These are phyloP conservation scores for Halichoeres trimaculatus DNA, from an alignment of 2,113 vertebrate species.

Conservation along the genomic window DNA sequence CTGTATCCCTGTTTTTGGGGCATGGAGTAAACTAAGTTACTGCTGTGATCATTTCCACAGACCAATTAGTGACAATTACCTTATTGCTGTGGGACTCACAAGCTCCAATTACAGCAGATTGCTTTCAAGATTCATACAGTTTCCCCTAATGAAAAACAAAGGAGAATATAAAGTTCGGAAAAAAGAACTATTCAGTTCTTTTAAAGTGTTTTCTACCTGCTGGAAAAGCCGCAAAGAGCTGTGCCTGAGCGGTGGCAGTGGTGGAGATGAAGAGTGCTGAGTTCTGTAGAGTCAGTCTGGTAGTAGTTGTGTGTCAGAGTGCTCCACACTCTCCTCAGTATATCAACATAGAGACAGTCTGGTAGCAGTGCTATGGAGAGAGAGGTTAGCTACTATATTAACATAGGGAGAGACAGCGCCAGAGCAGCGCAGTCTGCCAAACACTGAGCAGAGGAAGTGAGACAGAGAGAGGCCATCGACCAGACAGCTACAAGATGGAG, in stretches of 20 bases:
- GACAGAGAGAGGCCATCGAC: conserved; percentile 76
- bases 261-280: conserved; percentile 62
- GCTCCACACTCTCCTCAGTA: conserved; percentile 72
- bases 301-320: conserved; percentile 64
- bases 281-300: conserved; percentile 73
- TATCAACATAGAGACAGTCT: conserved; percentile 78
- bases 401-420: conserved; percentile 84
- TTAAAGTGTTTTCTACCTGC: conserved; percentile 10
- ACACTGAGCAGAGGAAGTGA: conserved; percentile 67
- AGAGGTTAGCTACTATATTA: conserved; percentile 80
- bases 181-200: not conserved
- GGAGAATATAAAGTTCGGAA: not conserved
- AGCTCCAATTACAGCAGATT: conserved; percentile 49
- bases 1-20: conserved; percentile 38
- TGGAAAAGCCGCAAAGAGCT: conserved; percentile 1
- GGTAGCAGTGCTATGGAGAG: conserved; percentile 74
- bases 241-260: conserved; percentile 23
- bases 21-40: conserved; percentile 66
- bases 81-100: conserved; percentile 63
- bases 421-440: conserved; percentile 82
- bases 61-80: conserved; percentile 75
- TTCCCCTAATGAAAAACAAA: conserved; percentile 38
- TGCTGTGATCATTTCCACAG: conserved; percentile 66
- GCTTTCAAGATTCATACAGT: conserved; percentile 31
- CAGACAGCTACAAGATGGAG: conserved; percentile 83